Percentiles rank a stretch among this genome's conserved stretches.
Evolutionary conservation across 1,140 invertebrate genomes (phyloP).

Genomic region (Drosophila hydei): DNA sequence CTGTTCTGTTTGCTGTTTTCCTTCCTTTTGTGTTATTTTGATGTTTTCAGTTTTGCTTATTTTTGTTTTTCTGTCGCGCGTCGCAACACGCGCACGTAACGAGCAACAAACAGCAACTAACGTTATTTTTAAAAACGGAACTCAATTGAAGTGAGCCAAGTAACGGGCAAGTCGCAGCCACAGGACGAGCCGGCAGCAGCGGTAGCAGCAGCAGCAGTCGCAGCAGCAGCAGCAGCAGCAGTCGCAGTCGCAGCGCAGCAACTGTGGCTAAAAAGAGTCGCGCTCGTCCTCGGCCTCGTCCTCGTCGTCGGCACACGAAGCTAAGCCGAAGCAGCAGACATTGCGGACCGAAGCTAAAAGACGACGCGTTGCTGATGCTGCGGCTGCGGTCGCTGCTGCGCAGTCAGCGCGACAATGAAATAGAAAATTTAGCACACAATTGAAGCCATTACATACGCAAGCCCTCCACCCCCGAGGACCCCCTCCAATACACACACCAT

Average conservation of each 20-base stretch:
- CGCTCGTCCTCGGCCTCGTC: conserved; percentile 4
- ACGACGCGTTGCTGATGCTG: conserved; percentile 19
- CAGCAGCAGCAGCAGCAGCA: conserved; percentile 12
- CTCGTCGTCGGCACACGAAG: conserved; percentile 39
- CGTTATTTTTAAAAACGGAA: conserved; percentile 82
- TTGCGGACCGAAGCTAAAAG: conserved; percentile 27
- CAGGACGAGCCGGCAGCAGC: conserved; percentile 40
- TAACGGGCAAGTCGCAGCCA: conserved; percentile 45
- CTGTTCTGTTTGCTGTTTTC: conserved; percentile 10
- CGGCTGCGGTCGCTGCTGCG: conserved; percentile 12
- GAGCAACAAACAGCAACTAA: conserved; percentile 84
- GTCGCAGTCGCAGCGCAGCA: conserved; percentile 21
- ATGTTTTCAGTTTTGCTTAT: conserved; percentile 28
- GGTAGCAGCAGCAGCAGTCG: conserved; percentile 10
- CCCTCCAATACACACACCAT: conserved; percentile 8
- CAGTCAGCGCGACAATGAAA: conserved; percentile 62
- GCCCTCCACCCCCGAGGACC: conserved; percentile 20
- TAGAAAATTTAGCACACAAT: conserved; percentile 78
- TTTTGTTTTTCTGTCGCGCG: conserved; percentile 61
- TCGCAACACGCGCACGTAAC: conserved; percentile 82
- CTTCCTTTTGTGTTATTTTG: conserved; percentile 21
- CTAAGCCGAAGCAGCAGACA: conserved; percentile 45
- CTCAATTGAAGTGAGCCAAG: conserved; percentile 80
- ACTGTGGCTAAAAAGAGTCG: conserved; percentile 22
- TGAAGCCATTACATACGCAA: conserved; percentile 63